phyloP scores from a whole-genome alignment of 1,140 invertebrate species.

The Papilio aristodemus region DNA sequence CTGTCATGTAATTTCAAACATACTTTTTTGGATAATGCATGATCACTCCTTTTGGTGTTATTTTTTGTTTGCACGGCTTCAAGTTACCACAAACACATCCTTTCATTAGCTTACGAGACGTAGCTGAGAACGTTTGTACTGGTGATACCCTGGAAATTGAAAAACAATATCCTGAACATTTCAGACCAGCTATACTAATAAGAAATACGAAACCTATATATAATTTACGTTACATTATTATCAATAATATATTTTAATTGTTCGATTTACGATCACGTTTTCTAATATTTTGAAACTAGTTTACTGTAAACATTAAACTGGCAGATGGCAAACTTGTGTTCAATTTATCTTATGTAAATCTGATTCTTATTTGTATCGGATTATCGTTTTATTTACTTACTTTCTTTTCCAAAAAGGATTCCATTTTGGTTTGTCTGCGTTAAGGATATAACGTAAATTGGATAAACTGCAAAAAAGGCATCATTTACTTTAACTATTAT shows the following conservation, averaged over 20 bases:
- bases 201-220: too few species aligned
- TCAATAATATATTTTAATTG: too few species aligned
- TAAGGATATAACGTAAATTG: slow-evolving; percentile 58
- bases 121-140: slow-evolving; percentile 48
- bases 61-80: slow-evolving; percentile 60
- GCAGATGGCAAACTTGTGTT: neutral
- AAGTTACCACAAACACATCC: slow-evolving; percentile 64
- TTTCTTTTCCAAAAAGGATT: slow-evolving; percentile 65
- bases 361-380: neutral
- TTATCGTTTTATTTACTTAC: slow-evolving; percentile 47
- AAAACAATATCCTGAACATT: neutral
- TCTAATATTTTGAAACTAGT: neutral
- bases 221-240: too few species aligned
- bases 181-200: too few species aligned
- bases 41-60: slow-evolving; percentile 62
- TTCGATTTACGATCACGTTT: too few species aligned
- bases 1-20: slow-evolving; percentile 32
- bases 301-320: slow-evolving; percentile 7
- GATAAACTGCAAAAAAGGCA: slow-evolving; percentile 58
- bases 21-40: slow-evolving; percentile 73
- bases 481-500: neutral
- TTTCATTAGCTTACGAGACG: slow-evolving; percentile 40
- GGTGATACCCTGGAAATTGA: slow-evolving; percentile 48
- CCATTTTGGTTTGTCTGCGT: slow-evolving; percentile 64
- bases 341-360: neutral